These are phyloP conservation scores for Cavia aperea DNA, from an alignment of 2,113 vertebrate species.

Conservation along the genomic window DNA sequence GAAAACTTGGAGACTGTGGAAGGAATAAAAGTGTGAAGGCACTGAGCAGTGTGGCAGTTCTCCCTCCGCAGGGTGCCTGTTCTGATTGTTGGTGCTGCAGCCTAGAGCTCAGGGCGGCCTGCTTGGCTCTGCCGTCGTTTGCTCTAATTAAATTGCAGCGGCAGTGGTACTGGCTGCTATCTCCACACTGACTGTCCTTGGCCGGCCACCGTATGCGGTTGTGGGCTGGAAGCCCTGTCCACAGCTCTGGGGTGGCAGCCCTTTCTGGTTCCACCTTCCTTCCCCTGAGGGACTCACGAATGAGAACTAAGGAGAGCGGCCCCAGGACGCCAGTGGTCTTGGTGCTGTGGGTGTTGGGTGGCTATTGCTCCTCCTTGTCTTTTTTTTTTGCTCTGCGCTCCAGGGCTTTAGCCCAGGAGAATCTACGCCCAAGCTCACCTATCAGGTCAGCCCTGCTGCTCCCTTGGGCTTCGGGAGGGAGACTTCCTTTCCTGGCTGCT, in stretches of 20 bases:
- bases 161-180: not conserved
- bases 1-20: not conserved
- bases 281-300: fast-evolving
- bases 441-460: not conserved
- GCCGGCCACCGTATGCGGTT: not conserved
- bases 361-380: no score
- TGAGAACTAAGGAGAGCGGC: fast-evolving
- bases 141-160: not conserved
- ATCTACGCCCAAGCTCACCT: not conserved
- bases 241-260: fast-evolving
- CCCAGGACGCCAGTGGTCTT: fast-evolving
- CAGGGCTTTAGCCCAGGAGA: not conserved
- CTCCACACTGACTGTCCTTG: not conserved
- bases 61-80: not conserved
- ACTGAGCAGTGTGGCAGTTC: not conserved
- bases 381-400: no score
- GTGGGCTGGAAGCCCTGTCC: not conserved
- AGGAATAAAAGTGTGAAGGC: not conserved
- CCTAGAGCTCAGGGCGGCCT: fast-evolving
- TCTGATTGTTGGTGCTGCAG: fast-evolving
- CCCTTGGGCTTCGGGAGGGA: fast-evolving
- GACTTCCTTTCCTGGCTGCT: not conserved
- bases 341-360: fast-evolving
- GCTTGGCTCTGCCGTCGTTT: not conserved
- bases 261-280: fast-evolving